Percentiles rank a stretch among this genome's conserved stretches.
These are phyloP conservation scores for Syritta pipiens DNA, from an alignment of 2,888 invertebrate genomes.

Conservation along the genomic window DNA sequence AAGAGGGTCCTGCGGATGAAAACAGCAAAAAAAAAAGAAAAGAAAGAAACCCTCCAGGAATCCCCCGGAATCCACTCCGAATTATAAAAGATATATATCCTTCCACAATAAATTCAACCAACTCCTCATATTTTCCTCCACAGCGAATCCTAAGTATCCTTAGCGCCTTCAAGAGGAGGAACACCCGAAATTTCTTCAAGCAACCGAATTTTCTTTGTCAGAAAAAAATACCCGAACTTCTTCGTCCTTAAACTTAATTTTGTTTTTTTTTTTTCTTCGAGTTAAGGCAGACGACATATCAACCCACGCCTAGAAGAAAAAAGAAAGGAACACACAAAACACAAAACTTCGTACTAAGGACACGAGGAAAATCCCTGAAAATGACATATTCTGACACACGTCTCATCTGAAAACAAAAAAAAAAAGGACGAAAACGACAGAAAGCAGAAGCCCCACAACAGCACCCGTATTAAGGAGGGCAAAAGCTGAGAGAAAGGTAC, in stretches of 20 bases:
- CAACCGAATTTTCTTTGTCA: too few relatives aligned
- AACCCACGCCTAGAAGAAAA: constrained; percentile 8
- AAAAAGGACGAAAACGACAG: neutral
- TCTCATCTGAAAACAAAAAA: neutral
- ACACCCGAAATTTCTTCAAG: constrained; percentile 3
- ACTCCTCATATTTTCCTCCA: constrained; percentile 42
- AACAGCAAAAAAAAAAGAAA: too few relatives aligned
- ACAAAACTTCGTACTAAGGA: constrained; percentile 15
- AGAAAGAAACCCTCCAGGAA: neutral
- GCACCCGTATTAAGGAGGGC: neutral
- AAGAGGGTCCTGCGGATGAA: too few relatives aligned
- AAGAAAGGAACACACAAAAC: neutral
- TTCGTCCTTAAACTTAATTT: constrained; percentile 33
- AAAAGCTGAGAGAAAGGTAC: constrained; percentile 18
- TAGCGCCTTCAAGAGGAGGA: neutral
- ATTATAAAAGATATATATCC: neutral
- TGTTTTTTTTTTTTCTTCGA: neutral
- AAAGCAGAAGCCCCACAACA: neutral
- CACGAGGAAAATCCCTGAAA: constrained; percentile 25
- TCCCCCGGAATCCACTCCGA: neutral
- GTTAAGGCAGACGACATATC: constrained; percentile 11
- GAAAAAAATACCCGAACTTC: neutral
- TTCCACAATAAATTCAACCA: constrained; percentile 5
- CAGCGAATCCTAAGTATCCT: constrained; percentile 9
- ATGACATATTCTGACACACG: constrained; percentile 36